Base-by-base conservation (phyloP, 2,113 vertebrate species). In the Egretta garzetta region DNA sequence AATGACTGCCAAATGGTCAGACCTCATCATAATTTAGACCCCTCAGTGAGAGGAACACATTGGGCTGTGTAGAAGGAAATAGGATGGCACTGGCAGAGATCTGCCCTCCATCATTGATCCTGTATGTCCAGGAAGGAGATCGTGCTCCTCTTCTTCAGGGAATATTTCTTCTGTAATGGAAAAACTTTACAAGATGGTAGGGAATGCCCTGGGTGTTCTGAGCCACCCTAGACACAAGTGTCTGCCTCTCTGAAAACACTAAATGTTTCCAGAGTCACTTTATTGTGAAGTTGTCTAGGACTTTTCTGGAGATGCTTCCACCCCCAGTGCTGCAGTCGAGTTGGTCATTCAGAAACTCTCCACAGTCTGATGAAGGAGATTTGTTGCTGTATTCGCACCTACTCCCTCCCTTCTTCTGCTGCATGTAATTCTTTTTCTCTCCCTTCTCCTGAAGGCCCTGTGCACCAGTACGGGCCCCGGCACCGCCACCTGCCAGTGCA, bases 401-500 rank as follows among this genome's bases (percentile, higher is more conserved):
- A 12, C 32, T 64, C 41, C 39, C n/a, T 88, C 53, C 27, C 5
- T 76, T 79, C 72, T 80, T 59, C 21, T 72, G 13, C 75, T 77
- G 55, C 64, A 12, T 37, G 13, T 85, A 35, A 80, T 74, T 68
- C 37, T 76, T 70, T 47, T 83, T 66, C 47, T 96, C 27, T 87
- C n/a, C 14, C 8, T 62, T 88, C 76, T 90, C 47, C 87, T 85
- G 85, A 43, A 99, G 99, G 99, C 99, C 4, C 91, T 98, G 79
- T 99, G 99, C 96, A 96, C 98, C 74, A 98, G 97, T 26, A 91
- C 91, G 1, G 97, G 96, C 58, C 98, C 98, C 3, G 99, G 98
- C 62, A 98, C 92, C 3, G 97, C 95, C 27, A 98, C 96, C 12
- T 98, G 98, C 92, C 97, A 98, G 23, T 99, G 99, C 86, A 96